phyloP scores from a whole-genome alignment of 2,113 vertebrate genomes.

The Phalacrocorax pelagicus region DNA sequence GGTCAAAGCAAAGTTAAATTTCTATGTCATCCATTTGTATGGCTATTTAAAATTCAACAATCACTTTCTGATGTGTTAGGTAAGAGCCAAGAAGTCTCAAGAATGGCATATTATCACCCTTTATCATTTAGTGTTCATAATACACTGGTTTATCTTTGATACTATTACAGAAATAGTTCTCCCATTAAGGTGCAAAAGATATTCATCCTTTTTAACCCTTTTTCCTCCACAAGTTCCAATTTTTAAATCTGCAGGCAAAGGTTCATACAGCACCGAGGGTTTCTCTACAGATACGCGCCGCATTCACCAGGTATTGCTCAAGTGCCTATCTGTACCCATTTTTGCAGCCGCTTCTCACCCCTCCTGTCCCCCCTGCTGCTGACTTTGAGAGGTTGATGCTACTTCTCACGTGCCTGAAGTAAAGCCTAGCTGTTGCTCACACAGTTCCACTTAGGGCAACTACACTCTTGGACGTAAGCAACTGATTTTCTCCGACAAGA shows the following conservation, averaged over 20 bases:
- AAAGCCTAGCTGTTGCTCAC: background rate
- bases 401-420: background rate
- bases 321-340: background rate
- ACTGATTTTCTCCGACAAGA: background rate
- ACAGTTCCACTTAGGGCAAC: background rate
- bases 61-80: slow-evolving; percentile 92
- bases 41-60: slow-evolving; percentile 92
- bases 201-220: slow-evolving; percentile 80
- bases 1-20: slow-evolving; percentile 91
- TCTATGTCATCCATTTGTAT: slow-evolving; percentile 87
- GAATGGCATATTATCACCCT: slow-evolving; percentile 84
- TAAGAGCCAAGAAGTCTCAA: slow-evolving; percentile 92
- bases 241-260: slow-evolving; percentile 55
- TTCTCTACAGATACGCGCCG: background rate
- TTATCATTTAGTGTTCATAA: slow-evolving; percentile 84
- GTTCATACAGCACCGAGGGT: background rate
- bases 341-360: background rate
- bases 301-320: background rate
- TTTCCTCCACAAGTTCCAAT: slow-evolving; percentile 29
- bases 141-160: slow-evolving; percentile 85
- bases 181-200: slow-evolving; percentile 82
- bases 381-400: background rate
- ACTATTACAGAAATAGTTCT: slow-evolving; percentile 81
- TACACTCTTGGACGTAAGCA: background rate
- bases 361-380: background rate